Conservation (phyloP, 2,888 invertebrate species). For the Lypha dubia region DNA sequence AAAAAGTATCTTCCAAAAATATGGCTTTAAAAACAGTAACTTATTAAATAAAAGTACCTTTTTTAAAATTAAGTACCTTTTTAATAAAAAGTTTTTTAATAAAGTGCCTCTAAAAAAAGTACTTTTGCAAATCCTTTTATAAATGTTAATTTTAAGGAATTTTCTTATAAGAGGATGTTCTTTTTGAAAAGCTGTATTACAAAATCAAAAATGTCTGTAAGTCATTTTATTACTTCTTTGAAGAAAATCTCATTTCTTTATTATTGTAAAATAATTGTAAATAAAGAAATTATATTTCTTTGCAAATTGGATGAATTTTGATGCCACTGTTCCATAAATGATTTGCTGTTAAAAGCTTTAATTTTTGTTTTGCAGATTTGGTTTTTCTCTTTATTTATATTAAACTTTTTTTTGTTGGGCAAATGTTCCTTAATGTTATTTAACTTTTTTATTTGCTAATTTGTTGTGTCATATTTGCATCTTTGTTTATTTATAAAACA, state of each 20-base stretch:
- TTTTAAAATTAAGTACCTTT: no score
- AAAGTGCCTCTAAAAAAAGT: neutral
- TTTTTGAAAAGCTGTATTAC: neutral
- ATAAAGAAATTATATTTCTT: neutral
- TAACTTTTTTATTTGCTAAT: neutral
- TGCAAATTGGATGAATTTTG: neutral
- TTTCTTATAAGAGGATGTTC: neutral
- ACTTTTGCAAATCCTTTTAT: neutral
- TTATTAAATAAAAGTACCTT: neutral
- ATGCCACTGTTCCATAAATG: slow-evolving; percentile 18
- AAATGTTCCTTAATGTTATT: neutral
- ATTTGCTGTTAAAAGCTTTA: slow-evolving; percentile 8
- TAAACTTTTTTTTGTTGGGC: neutral
- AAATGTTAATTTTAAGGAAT: neutral
- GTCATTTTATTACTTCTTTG: no score
- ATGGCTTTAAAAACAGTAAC: no score
- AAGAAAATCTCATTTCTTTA: no score
- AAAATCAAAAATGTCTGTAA: no score
- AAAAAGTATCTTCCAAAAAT: no score
- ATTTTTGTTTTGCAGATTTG: neutral
- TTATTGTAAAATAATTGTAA: neutral
- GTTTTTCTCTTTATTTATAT: slow-evolving; percentile 16
- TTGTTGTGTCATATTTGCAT: slow-evolving; percentile 10
- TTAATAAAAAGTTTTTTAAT: neutral
- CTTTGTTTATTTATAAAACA: slow-evolving; percentile 30